Conservation (phyloP, 2,113 vertebrate species). For the Sigmodon hispidus region DNA sequence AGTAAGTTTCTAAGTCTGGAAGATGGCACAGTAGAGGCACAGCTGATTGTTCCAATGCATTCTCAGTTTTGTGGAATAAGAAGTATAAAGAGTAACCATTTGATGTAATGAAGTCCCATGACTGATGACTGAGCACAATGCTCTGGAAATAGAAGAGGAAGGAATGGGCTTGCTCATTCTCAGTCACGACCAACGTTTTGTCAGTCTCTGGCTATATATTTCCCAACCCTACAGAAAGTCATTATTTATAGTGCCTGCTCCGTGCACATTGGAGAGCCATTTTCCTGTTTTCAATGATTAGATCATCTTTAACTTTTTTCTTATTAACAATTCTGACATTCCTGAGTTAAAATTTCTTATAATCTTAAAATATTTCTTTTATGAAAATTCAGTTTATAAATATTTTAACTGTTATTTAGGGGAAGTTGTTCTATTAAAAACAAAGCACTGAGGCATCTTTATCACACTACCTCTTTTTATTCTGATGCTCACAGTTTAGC, state of each 20-base stretch:
- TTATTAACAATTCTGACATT: background rate
- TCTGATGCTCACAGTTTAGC: background rate
- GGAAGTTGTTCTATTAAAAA: background rate
- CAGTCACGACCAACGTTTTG: background rate
- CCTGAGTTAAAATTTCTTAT: background rate
- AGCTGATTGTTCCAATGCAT: background rate
- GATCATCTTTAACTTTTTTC: background rate
- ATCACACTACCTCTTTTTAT: background rate
- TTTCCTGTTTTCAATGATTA: background rate
- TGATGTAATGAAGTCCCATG: background rate
- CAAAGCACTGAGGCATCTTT: background rate
- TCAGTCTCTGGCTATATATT: background rate
- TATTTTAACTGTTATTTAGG: conserved; percentile 18
- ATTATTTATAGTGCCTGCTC: background rate
- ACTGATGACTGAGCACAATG: background rate
- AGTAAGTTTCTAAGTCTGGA: background rate
- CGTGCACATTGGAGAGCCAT: background rate
- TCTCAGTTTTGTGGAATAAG: background rate
- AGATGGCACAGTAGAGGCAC: background rate
- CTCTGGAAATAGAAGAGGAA: background rate
- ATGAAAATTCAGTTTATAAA: background rate
- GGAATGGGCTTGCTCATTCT: background rate
- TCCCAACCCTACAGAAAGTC: background rate
- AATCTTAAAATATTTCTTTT: background rate
- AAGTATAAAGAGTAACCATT: background rate